Evolutionary conservation across 2,888 invertebrate genomes (phyloP), one percentile per base, ranked within the genome.

Genomic region (Glyphotaelius pellucidus): DNA sequence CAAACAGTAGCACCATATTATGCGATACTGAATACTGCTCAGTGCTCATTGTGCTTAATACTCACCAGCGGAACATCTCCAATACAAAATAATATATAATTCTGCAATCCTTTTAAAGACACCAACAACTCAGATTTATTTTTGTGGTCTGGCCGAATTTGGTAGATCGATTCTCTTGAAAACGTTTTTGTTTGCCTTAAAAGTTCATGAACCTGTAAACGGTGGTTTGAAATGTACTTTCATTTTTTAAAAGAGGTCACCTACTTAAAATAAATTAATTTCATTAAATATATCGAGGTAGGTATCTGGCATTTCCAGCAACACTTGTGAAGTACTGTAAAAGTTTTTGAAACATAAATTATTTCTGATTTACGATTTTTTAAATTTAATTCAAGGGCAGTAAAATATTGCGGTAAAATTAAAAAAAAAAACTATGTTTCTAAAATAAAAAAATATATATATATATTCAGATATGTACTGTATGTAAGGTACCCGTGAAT

Each of bases 1-100:
- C 38, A 30, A 38, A 79, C 90, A 80, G 90, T 91, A 91, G 90
- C 90, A 80, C 90, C 90, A 79, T 87, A 52, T 47, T 42, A 30
- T 85, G 19, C 9, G 47, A 80, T 32, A 80, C 90, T 91, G 80
- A 91, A 80, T 87, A 91, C 35, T 52, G 87, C 87, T 67, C 67
- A 47, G 42, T 47, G 42, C 42, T 47, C 35, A 35, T 35, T 15
- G 52, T 52, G 15, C 52, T 19, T 3, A 52, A 19, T 19, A 15
- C 19, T 67, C 67, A 9, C 67, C 52, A 85, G 47, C 86, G 86
- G 38, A 42, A 47, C 47, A 86, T 42, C 30, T 42, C 30, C 86
- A 35, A 83, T n/a, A 30, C 25, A 5, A 67, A 7, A 67, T 67
- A 47, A 30, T 42, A 30, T 86, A 47, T 86, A n/a, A 47, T 47